Evolutionary conservation across 2,797 vertebrate genomes (phyloP), one percentile per base, ranked within the genome.

Genomic region (Characodon lateralis): DNA sequence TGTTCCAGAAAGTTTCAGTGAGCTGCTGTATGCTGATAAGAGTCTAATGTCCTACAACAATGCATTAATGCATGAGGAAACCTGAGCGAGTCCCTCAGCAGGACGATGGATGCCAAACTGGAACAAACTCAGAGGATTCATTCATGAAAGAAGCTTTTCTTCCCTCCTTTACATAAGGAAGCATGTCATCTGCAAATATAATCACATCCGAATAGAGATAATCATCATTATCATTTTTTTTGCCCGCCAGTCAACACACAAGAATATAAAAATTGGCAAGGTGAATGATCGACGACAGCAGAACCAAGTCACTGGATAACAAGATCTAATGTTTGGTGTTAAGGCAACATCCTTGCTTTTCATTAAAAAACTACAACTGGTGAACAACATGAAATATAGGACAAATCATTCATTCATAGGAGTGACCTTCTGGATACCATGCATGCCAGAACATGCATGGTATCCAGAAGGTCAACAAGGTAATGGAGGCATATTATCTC

Each of bases 1-100:
- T 6, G 65, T 77, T 93, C 90, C 91, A 92, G 77, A 78, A 73
- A 53, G 78, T 65, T 59, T 81, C 84, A 82, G 78, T 71, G 85
- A 87, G 87, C 83, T 69, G 78, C 63, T 78, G 82, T 81, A 63
- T n/a, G 76, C 87, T 82, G 89, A 93, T 89, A 89, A 93, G 82
- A 79, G 72, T 76, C 79, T 55, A 13, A 50, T 46, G 79, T 86
- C 80, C 92, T 85, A 90, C 82, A 88, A 72, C 26, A 46, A 69
- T 18, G 65, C 72, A 76, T 79, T 77, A 51, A 43, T 50, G 73
- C 73, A 74, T 50, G 74, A 82, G 79, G 91, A 91, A 91, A 91
- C 85, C 79, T 74, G 87, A 90, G 89, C 81, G 76, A 6, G 74
- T 68, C 78, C 82, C 80, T 81, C 41, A 1, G 77, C 76, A 83